Base-by-base conservation (phyloP, 1,140 invertebrate genomes). In the Drosophila subpulchrella region DNA sequence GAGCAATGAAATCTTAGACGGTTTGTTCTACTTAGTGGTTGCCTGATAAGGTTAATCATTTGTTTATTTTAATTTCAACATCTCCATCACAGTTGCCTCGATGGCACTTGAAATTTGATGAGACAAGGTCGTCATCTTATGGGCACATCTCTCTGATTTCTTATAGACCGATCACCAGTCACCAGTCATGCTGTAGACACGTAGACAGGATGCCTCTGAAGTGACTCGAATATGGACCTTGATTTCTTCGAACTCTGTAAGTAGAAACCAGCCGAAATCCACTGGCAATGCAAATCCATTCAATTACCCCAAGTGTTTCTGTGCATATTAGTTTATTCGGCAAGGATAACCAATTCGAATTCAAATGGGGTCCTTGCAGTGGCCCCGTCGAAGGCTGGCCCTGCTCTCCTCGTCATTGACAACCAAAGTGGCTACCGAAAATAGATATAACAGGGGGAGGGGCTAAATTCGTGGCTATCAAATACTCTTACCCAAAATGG, bases 141-240 rank as follows among this genome's bases (percentile, higher is more conserved):
- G 47, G 50, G 13, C 13, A 1, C 60, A 12, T 55, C 24, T 55
- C 10, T 42, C 13, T 59, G 17, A 32, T 39, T 48, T 15, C 39
- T 58, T 61, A 5, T 13, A 84, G 80, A 41, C 46, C 44, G 44
- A 61, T 17, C 27, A 27, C 50, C 44, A 48, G 58, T 24, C 57
- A 68, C 57, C 53, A 59, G 32, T 34, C 53, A 88, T 88, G 84
- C 58, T 75, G 56, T 86, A 86, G 62, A 42, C 41, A 56, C 48
- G 44, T 46, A 47, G 55, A 79, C 67, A 86, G 62, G 67, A 88
- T 79, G 83, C 57, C 27, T 67, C 50, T 70, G 54, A 63, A 76
- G 84, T 73, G 39, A 61, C 65, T 77, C 77, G 76, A 91, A 84
- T 74, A 92, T 92, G 91, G 91, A 92, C 71, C 91, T 92, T 77